Evolutionary conservation across 1,140 invertebrate genomes (phyloP).

Genomic region (Drosophila bocqueti): DNA sequence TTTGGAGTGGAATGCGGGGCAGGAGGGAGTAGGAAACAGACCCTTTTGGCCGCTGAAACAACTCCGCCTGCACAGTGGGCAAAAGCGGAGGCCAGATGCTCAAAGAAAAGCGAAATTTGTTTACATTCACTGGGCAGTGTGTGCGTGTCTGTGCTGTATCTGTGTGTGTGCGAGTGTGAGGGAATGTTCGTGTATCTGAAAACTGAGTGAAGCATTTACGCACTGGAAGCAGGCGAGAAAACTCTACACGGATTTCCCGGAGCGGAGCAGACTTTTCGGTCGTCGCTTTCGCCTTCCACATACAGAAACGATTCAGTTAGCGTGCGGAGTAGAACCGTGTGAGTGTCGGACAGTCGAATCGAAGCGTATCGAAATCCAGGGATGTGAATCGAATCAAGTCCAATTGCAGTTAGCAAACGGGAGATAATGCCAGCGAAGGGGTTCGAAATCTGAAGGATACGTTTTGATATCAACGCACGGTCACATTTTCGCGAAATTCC

Average conservation of each 20-base stretch:
- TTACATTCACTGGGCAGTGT: conserved; percentile 60
- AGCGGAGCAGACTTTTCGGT: conserved; percentile 63
- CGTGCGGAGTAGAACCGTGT: conserved; percentile 77
- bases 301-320: conserved; percentile 84
- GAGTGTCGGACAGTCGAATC: conserved; percentile 62
- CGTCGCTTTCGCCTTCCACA: conserved; percentile 74
- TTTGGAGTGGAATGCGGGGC: background rate
- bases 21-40: background rate
- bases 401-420: conserved; percentile 4
- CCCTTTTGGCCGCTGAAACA: conserved; percentile 16
- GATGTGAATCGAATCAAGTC: conserved; percentile 43
- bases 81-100: conserved; percentile 26
- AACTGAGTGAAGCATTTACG: conserved; percentile 66
- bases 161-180: conserved; percentile 14
- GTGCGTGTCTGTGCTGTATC: conserved; percentile 2
- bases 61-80: conserved; percentile 58
- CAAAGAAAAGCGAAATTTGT: conserved; percentile 67
- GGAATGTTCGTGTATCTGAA: conserved; percentile 16
- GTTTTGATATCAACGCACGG: conserved; percentile 12
- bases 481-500: conserved; percentile 39
- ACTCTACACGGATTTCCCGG: conserved; percentile 75
- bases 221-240: conserved; percentile 72
- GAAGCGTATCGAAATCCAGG: conserved; percentile 31
- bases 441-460: background rate
- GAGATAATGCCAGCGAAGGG: conserved; percentile 4